Conservation (phyloP, 2,113 vertebrate species). For the Ailuropoda melanoleuca region DNA sequence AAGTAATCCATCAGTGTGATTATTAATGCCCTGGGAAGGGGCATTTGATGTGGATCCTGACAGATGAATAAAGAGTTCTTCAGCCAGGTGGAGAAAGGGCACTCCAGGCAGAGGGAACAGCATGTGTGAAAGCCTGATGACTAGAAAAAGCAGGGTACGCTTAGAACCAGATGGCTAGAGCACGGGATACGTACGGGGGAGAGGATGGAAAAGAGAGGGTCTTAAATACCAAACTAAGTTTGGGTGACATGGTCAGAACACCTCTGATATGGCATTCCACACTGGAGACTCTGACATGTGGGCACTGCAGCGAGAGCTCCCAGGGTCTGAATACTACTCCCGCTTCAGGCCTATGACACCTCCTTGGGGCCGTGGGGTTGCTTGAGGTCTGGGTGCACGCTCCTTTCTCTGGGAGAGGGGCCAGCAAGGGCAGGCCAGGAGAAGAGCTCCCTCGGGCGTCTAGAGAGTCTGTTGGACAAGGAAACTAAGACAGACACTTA, state of each 20-base stretch:
- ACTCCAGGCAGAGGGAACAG: background rate
- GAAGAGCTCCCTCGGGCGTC: background rate
- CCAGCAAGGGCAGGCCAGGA: background rate
- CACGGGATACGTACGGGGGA: fast-evolving
- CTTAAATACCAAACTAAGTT: background rate
- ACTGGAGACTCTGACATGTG: background rate
- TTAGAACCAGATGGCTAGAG: background rate
- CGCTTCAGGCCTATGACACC: background rate
- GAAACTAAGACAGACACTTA: background rate
- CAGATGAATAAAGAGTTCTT: background rate
- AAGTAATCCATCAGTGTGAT: background rate
- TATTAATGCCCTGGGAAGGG: background rate
- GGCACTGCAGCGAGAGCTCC: background rate
- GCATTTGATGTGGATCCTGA: background rate
- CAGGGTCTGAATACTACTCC: background rate
- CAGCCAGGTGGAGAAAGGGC: background rate
- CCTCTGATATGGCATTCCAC: background rate
- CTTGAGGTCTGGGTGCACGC: background rate
- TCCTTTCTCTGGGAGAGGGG: background rate
- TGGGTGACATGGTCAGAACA: background rate
- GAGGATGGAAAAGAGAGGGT: background rate
- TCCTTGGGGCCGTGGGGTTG: background rate
- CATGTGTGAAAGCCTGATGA: background rate
- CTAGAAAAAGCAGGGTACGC: background rate
- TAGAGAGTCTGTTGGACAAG: background rate